A percentile compares a stretch with the other conserved stretches of the same genome.
phyloP scores from a whole-genome alignment of 1,140 invertebrate species.

The Hydropsyche tenuis region DNA sequence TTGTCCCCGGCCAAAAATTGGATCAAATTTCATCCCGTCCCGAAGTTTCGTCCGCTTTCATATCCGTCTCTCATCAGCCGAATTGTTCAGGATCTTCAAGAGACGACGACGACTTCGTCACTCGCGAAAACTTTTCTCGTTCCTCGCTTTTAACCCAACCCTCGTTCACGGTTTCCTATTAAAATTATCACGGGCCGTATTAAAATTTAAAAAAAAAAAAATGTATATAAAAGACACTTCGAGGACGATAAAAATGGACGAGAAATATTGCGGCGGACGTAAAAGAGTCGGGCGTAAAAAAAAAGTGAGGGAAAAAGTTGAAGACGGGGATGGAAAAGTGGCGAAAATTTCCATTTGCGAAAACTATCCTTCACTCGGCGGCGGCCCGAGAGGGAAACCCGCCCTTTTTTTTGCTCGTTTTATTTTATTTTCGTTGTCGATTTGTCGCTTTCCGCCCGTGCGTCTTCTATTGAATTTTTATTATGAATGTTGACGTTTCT shows the following conservation, averaged over 20 bases:
- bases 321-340: background rate
- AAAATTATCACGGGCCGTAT: background rate
- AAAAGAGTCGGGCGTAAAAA: background rate
- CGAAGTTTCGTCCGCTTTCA: background rate
- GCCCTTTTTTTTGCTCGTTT: background rate
- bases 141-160: background rate
- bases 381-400: background rate
- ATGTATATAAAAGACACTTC: too few species aligned
- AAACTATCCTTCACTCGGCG: slow-evolving; percentile 9
- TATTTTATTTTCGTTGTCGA: background rate
- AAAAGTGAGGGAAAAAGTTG: background rate
- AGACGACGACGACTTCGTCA: too few species aligned
- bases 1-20: background rate
- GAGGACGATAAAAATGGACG: too few species aligned
- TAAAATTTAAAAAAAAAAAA: too few species aligned
- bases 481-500: too few species aligned
- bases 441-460: background rate
- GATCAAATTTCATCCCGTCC: background rate
- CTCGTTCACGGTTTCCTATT: background rate
- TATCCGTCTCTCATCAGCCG: slow-evolving; percentile 1
- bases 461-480: too few species aligned
- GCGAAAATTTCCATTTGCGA: background rate
- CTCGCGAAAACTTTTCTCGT: background rate
- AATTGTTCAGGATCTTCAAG: background rate
- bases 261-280: too few species aligned